A percentile compares a stretch with the other conserved stretches of the same genome.
Conservation (phyloP, 1,140 invertebrate genomes). For the Stegodyphus mimosarum region DNA sequence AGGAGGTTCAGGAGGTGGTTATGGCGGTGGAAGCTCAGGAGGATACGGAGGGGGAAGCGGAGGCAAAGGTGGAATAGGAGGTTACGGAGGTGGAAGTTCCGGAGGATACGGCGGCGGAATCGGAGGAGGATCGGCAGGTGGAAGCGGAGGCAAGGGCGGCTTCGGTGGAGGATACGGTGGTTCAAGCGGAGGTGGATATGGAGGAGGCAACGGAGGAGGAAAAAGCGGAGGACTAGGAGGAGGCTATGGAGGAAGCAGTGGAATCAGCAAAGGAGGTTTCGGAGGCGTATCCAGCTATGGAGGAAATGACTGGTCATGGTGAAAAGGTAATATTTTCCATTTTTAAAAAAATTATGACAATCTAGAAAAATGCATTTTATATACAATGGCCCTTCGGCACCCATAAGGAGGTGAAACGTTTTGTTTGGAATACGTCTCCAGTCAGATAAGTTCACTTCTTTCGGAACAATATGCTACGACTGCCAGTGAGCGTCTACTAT, state of each 20-base stretch:
- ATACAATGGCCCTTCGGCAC: neutral
- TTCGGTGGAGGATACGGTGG: conserved; percentile 30
- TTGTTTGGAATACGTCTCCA: neutral
- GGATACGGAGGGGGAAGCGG: conserved; percentile 10
- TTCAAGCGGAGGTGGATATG: conserved; percentile 16
- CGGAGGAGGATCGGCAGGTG: conserved; percentile 18
- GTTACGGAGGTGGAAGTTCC: conserved; percentile 16
- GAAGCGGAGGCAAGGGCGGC: conserved; percentile 1
- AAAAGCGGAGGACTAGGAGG: conserved; percentile 32
- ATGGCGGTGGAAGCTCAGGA: neutral
- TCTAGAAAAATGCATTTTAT: neutral
- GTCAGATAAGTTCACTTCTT: too few relatives aligned
- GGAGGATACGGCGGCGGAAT: conserved; percentile 19
- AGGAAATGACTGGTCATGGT: conserved; percentile 49
- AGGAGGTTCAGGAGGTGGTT: conserved; percentile 1
- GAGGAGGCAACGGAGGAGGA: conserved; percentile 36
- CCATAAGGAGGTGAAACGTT: neutral
- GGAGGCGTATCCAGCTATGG: conserved; percentile 24
- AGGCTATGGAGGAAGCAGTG: neutral
- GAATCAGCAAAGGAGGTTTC: conserved; percentile 41
- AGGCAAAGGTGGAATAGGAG: conserved; percentile 23
- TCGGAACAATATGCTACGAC: too few relatives aligned
- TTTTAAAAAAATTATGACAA: neutral
- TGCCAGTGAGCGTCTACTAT: too few relatives aligned
- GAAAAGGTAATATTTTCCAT: neutral